A percentile compares a stretch with the other conserved stretches of the same genome.
These are phyloP conservation scores for Drosophila pseudotalamancana DNA, from an alignment of 2,888 invertebrate genomes.

Conservation along the genomic window DNA sequence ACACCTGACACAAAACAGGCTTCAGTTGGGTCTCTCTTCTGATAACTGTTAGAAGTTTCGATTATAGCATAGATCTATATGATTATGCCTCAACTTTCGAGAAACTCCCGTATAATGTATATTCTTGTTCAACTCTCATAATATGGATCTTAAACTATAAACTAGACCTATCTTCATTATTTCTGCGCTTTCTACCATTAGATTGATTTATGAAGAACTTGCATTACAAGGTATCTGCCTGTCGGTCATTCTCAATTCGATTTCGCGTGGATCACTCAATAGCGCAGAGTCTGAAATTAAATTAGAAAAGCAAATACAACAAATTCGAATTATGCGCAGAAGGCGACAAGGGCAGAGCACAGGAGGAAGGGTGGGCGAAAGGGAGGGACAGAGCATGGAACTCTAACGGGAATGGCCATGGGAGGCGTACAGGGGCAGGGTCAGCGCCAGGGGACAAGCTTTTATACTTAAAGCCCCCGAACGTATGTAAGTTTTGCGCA, in stretches of 20 bases:
- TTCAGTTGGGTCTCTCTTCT: too few relatives aligned
- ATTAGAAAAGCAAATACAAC: slow-evolving; percentile 71
- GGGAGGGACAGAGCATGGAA: background rate
- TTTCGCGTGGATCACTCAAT: background rate
- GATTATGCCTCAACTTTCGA: too few relatives aligned
- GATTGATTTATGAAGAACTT: too few relatives aligned
- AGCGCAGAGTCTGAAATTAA: slow-evolving; percentile 45
- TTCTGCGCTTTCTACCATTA: too few relatives aligned
- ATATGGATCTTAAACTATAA: too few relatives aligned
- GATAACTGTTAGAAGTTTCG: too few relatives aligned
- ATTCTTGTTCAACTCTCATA: too few relatives aligned
- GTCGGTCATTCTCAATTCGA: background rate
- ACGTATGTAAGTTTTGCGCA: background rate
- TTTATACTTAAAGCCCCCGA: slow-evolving; percentile 1
- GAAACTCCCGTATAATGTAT: too few relatives aligned
- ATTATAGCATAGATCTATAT: too few relatives aligned
- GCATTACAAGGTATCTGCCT: background rate
- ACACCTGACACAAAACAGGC: too few relatives aligned
- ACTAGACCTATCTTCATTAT: too few relatives aligned
- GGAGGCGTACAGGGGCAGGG: slow-evolving; percentile 2
- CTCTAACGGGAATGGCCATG: background rate
- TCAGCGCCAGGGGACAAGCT: slow-evolving; percentile 1
- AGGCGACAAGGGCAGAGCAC: background rate
- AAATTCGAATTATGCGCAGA: slow-evolving; percentile 53
- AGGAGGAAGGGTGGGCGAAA: background rate